A percentile compares a stretch with the other conserved stretches of the same genome.
phyloP scores from a whole-genome alignment of 1,140 invertebrate species.

The Panagrolaimus sp. region DNA sequence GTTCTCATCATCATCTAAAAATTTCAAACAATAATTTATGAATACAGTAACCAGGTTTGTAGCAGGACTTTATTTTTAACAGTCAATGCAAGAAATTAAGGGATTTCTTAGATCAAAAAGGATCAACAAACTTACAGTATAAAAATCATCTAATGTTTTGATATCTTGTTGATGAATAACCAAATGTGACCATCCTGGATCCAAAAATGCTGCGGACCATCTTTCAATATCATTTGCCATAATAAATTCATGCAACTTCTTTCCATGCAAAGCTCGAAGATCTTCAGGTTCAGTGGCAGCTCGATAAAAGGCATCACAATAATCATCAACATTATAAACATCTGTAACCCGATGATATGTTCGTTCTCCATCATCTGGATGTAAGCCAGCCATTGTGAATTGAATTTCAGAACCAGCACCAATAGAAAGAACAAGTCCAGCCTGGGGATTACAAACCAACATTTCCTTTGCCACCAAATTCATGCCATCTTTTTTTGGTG shows the following conservation, averaged over 20 bases:
- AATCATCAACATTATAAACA: constrained; percentile 49
- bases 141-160: constrained; percentile 52
- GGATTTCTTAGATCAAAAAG: too few species aligned
- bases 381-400: constrained; percentile 53
- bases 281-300: constrained; percentile 51
- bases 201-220: constrained; percentile 54
- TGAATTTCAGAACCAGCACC: constrained; percentile 58
- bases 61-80: too few species aligned
- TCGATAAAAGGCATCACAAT: constrained; percentile 53
- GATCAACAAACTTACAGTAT: constrained; percentile 20
- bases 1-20: constrained; percentile 51
- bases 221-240: constrained; percentile 57
- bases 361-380: constrained; percentile 44
- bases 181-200: constrained; percentile 58
- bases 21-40: too few species aligned
- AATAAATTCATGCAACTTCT: constrained; percentile 53
- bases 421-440: constrained; percentile 55
- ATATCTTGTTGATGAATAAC: constrained; percentile 52
- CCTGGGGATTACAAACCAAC: constrained; percentile 57
- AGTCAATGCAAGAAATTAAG: too few species aligned
- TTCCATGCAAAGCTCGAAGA: constrained; percentile 45
- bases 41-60: too few species aligned
- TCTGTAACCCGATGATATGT: constrained; percentile 51
- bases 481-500: constrained; percentile 59
- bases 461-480: constrained; percentile 57